Evolutionary conservation across 1,140 invertebrate genomes (phyloP), one percentile per base, ranked within the genome.

Genomic region (Atta texana): DNA sequence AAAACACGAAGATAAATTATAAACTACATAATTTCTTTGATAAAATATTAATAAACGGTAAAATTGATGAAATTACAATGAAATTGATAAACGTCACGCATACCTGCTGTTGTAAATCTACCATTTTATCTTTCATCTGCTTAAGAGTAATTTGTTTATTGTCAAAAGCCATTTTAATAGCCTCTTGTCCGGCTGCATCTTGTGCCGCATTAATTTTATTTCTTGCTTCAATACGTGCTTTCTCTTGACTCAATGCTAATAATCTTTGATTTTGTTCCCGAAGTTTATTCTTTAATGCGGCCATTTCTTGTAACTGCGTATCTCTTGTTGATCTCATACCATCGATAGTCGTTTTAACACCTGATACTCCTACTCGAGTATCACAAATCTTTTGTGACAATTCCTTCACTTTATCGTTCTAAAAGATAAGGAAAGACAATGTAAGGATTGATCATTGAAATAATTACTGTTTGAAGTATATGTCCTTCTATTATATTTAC

Each of bases 291-390:
- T 99, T 99, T 4, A 99, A 95, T 64, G 97, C 96, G 16, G 98
- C 97, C 97, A 99, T 98, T 91, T 99, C 98, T 72, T 97, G 96
- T 95, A 99, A 97, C 89, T 98, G 98, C 0, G 97, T 95, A 94
- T 99, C 99, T 53, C 99, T 96, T 34, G 98, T 98, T 0, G 97
- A 96, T 72, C 99, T 96, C 99, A 99, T 99, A 5, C 98, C 97
- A 95, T 99, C 99, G 88, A 99, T 99, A 31, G 98, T 98, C 2
- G 97, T 97, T 95, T 99, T 99, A 0, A 99, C 98, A 57, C 98
- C 97, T 0, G 98, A 98, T 0, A 99, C 99, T 24, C 97, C 97
- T 44, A 97, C 97, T 3, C 98, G 96, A 0, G 98, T 98, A 92
- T 99, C 98, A 87, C 97, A 97, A 86, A 99, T 98, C 93, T 98